phyloP scores from a whole-genome alignment of 2,888 invertebrate species.

The Myathropa florea region DNA sequence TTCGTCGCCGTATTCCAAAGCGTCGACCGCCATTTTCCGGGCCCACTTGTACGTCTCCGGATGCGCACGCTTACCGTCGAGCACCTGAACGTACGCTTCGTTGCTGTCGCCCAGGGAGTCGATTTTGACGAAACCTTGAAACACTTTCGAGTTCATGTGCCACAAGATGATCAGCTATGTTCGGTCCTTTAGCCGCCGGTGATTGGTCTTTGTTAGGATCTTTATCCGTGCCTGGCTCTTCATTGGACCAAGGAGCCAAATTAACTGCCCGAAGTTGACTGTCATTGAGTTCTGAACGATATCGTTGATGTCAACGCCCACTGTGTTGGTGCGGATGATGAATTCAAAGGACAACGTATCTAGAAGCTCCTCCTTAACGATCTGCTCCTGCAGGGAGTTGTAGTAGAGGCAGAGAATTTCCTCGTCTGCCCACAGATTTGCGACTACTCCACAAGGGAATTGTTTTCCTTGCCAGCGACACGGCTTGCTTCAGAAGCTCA shows the following conservation, averaged over 20 bases:
- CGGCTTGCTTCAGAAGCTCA: slow-evolving; percentile 93
- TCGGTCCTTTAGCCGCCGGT: slow-evolving; percentile 94
- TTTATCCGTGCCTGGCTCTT: slow-evolving; percentile 94
- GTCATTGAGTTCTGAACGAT: slow-evolving; percentile 94
- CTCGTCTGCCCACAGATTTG: slow-evolving; percentile 97
- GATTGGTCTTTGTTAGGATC: slow-evolving; percentile 94
- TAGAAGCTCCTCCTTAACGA: slow-evolving; percentile 91
- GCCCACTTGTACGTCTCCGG: slow-evolving; percentile 99
- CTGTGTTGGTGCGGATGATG: slow-evolving; percentile 97
- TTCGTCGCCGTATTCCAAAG: slow-evolving; percentile 98
- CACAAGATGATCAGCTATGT: slow-evolving; percentile 97
- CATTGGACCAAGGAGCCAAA: slow-evolving; percentile 97
- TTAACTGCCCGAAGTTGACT: slow-evolving; percentile 95
- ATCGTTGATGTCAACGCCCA: slow-evolving; percentile 97
- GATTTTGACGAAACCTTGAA: slow-evolving; percentile 99
- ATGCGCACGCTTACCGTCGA: slow-evolving; percentile 98
- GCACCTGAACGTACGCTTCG: slow-evolving; percentile 96
- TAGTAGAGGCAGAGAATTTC: slow-evolving; percentile 97
- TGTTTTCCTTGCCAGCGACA: slow-evolving; percentile 94
- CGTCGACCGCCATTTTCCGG: slow-evolving; percentile 99
- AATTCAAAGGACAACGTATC: slow-evolving; percentile 93
- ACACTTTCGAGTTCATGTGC: slow-evolving; percentile 98
- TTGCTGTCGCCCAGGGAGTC: slow-evolving; percentile 97
- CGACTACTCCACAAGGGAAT: slow-evolving; percentile 97
- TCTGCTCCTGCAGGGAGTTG: slow-evolving; percentile 91